Percentiles rank a stretch among this genome's conserved stretches.
These are phyloP conservation scores for Neopelma chrysocephalum DNA, from an alignment of 2,797 vertebrate species.

Conservation along the genomic window DNA sequence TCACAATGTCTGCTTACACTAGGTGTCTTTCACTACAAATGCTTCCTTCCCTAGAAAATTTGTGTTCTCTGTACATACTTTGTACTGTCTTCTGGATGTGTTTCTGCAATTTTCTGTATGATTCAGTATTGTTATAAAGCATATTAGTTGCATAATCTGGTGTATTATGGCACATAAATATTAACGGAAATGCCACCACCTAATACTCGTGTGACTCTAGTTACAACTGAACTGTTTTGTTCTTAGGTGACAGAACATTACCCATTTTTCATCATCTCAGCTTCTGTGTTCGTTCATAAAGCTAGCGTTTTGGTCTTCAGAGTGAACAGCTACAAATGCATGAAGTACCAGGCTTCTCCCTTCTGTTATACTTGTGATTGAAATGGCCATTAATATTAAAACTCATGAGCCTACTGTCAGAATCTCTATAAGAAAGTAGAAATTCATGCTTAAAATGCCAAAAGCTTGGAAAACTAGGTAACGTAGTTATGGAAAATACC, in stretches of 20 bases:
- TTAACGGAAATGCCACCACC: neutral
- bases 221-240: neutral
- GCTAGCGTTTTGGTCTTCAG: neutral
- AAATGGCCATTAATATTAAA: neutral
- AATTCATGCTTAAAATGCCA: neutral
- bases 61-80: neutral
- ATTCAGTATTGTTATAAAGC: neutral
- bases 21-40: neutral
- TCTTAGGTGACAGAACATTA: neutral
- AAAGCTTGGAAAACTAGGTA: neutral
- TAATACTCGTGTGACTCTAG: neutral
- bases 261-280: neutral
- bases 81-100: neutral
- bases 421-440: neutral
- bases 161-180: neutral
- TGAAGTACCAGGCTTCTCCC: neutral
- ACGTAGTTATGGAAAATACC: neutral
- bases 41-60: neutral
- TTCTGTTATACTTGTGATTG: neutral
- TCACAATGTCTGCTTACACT: neutral
- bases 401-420: neutral
- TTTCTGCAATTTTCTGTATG: neutral
- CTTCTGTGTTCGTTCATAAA: neutral
- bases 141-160: neutral
- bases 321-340: neutral